Conservation (phyloP, 2,797 vertebrate genomes). For the Hoplostethus mediterraneus region DNA sequence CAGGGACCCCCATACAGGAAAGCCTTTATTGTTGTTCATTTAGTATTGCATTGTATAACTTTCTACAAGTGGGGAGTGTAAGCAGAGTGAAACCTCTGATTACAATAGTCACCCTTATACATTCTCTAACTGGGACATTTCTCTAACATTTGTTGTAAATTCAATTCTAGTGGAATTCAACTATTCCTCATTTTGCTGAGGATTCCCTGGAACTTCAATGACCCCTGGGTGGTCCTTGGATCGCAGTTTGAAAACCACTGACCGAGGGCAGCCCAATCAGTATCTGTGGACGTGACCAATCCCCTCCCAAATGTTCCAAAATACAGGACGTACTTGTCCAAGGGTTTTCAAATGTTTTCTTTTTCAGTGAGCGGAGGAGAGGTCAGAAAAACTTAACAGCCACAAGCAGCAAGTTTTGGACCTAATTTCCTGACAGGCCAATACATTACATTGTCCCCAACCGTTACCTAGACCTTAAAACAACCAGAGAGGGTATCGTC, state of each 20-base stretch:
- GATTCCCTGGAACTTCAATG: background rate
- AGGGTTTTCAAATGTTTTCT: too few species aligned
- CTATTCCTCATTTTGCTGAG: background rate
- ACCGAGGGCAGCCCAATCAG: too few species aligned
- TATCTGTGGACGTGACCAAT: too few species aligned
- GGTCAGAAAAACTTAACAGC: slow-evolving; percentile 30
- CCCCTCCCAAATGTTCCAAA: too few species aligned
- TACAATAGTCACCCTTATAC: too few species aligned
- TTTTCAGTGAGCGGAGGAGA: background rate
- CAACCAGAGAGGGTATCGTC: slow-evolving; percentile 18
- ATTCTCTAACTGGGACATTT: background rate
- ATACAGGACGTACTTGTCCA: too few species aligned
- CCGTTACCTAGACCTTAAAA: slow-evolving; percentile 40
- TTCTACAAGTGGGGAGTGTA: background rate
- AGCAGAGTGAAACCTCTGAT: background rate
- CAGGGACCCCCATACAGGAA: too few species aligned
- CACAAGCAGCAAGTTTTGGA: slow-evolving; percentile 26
- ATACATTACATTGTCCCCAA: slow-evolving; percentile 34
- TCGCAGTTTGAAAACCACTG: too few species aligned
- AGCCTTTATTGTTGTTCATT: background rate
- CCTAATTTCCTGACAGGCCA: slow-evolving; percentile 27
- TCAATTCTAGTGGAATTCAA: slow-evolving; percentile 12
- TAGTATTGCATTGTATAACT: background rate
- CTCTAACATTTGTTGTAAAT: background rate
- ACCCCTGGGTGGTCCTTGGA: background rate